These are phyloP conservation scores for Gallinago paraguaiae DNA, from an alignment of 2,113 vertebrate species.

Conservation along the genomic window DNA sequence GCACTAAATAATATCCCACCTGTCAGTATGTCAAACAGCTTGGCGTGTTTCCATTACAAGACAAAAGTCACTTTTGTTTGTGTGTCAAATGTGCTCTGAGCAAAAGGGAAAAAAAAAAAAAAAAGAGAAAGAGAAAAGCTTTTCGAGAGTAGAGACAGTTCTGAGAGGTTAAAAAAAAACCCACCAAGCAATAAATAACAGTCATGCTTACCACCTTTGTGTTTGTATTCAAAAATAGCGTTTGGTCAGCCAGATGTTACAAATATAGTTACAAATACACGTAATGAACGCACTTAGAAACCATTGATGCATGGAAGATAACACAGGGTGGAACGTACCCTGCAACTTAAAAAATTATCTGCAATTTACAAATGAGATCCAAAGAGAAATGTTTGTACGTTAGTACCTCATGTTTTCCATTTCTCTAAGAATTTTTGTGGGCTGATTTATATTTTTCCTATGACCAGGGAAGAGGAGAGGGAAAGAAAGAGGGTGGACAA, in stretches of 20 bases:
- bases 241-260: conserved; percentile 50
- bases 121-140: not conserved
- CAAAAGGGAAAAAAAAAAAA: not conserved
- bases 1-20: conserved; percentile 76
- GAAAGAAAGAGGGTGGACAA: not conserved
- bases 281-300: conserved; percentile 52
- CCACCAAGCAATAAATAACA: conserved; percentile 37
- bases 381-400: not conserved
- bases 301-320: conserved; percentile 43
- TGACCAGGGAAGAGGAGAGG: not conserved
- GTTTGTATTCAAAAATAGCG: conserved; percentile 41
- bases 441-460: not conserved
- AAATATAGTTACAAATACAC: conserved; percentile 43
- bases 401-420: conserved; percentile 3
- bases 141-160: conserved; percentile 30
- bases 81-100: conserved; percentile 56
- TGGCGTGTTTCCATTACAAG: conserved; percentile 70
- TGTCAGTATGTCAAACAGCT: conserved; percentile 75
- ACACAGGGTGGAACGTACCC: conserved; percentile 39
- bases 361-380: conserved; percentile 34
- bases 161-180: conserved; percentile 9
- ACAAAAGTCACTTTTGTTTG: conserved; percentile 78
- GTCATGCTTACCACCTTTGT: conserved; percentile 1
- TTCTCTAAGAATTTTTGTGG: not conserved
- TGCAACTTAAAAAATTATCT: conserved; percentile 10